These are phyloP conservation scores for Chloroceryle aenea DNA, from an alignment of 2,113 vertebrate genomes.

Conservation along the genomic window DNA sequence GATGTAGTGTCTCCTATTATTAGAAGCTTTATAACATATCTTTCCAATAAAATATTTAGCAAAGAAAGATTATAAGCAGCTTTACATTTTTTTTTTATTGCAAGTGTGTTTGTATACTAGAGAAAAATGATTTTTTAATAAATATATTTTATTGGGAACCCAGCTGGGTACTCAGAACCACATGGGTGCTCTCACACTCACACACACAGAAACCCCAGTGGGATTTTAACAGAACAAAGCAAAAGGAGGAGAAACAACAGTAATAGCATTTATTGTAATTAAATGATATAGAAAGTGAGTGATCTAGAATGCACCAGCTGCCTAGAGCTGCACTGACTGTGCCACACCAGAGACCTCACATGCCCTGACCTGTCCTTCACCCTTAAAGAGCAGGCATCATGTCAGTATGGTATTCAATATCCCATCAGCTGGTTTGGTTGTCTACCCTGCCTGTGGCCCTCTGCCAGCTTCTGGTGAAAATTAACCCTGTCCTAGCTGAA, in stretches of 20 bases:
- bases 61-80: background rate
- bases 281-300: background rate
- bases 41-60: background rate
- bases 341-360: too few relatives aligned
- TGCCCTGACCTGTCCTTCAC: too few relatives aligned
- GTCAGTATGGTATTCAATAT: too few relatives aligned
- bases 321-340: too few relatives aligned
- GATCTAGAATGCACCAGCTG: too few relatives aligned
- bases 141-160: too few relatives aligned
- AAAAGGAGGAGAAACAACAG: background rate
- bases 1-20: background rate
- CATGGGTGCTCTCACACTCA: too few relatives aligned
- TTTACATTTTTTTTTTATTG: background rate
- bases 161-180: too few relatives aligned
- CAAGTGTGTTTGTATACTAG: background rate
- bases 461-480: background rate
- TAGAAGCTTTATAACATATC: background rate
- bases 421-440: background rate
- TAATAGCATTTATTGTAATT: background rate
- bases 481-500: background rate
- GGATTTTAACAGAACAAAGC: background rate
- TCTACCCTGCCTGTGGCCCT: background rate
- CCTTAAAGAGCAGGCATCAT: too few relatives aligned
- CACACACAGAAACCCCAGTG: too few relatives aligned
- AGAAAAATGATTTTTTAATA: background rate